phyloP scores from a whole-genome alignment of 2,113 vertebrate genomes.

The Silurus asotus region DNA sequence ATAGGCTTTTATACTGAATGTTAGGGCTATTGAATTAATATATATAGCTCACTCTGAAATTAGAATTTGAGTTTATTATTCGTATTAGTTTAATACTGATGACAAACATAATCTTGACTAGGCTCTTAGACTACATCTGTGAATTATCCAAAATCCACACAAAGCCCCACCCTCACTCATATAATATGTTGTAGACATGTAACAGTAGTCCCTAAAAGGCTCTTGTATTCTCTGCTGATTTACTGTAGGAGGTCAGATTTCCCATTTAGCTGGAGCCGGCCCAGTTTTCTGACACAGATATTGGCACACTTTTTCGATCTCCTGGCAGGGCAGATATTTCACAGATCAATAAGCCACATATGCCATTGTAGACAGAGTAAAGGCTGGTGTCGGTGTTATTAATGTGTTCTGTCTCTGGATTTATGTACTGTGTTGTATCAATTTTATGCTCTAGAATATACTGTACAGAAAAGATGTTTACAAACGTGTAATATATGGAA shows the following conservation, averaged over 20 bases:
- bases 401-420: conserved; percentile 33
- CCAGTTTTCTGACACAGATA: conserved; percentile 58
- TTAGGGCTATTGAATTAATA: background rate
- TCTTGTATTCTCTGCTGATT: conserved; percentile 41
- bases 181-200: conserved; percentile 8
- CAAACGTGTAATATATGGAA: background rate
- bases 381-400: conserved; percentile 41
- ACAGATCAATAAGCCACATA: conserved; percentile 55
- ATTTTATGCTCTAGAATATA: background rate
- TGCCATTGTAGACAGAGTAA: conserved; percentile 33
- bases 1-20: background rate
- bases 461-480: background rate
- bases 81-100: background rate
- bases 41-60: background rate
- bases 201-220: conserved; percentile 42
- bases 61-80: background rate
- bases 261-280: conserved; percentile 52
- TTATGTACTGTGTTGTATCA: background rate
- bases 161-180: conserved; percentile 14
- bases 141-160: background rate
- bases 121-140: background rate
- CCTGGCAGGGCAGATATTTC: conserved; percentile 44
- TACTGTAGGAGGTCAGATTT: conserved; percentile 47
- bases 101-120: background rate
- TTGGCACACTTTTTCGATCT: conserved; percentile 54